Evolutionary conservation across 2,113 vertebrate species (phyloP).

Genomic region (Barnardius zonarius): DNA sequence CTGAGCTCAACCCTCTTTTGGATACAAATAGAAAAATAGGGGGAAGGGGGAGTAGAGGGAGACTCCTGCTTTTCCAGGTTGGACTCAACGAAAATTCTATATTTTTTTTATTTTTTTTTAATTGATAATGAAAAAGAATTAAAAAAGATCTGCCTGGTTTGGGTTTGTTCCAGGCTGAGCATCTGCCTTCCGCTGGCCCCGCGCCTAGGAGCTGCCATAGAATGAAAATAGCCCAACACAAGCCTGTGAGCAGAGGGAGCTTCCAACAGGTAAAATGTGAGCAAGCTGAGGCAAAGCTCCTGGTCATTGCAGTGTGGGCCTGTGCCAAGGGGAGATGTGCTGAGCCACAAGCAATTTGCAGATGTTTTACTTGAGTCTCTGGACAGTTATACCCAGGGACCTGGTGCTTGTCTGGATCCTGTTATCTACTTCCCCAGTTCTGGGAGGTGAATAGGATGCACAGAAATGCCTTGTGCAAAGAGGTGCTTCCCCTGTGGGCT

Average conservation of each 20-base stretch:
- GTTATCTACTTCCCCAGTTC: background rate
- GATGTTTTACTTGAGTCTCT: background rate
- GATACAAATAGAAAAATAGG: background rate
- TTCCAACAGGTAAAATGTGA: background rate
- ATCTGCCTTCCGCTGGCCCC: background rate
- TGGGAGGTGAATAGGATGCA: background rate
- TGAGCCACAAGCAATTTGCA: background rate
- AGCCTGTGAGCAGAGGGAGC: background rate
- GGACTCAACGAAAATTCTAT: background rate
- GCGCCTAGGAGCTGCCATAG: background rate
- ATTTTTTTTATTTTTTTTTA: background rate
- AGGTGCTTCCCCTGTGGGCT: background rate
- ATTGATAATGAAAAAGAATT: background rate
- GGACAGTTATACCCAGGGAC: background rate
- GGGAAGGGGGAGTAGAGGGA: background rate
- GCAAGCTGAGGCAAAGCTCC: background rate
- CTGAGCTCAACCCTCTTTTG: accelerated
- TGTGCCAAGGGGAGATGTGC: background rate
- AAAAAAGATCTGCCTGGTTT: background rate
- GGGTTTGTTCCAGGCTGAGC: background rate
- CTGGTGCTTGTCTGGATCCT: background rate
- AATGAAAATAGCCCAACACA: background rate
- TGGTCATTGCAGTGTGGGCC: accelerated
- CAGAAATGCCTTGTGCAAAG: background rate
- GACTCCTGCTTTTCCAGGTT: background rate